Evolutionary conservation across 2,113 vertebrate species (phyloP).

Genomic region (Proterorhinus semilunaris): DNA sequence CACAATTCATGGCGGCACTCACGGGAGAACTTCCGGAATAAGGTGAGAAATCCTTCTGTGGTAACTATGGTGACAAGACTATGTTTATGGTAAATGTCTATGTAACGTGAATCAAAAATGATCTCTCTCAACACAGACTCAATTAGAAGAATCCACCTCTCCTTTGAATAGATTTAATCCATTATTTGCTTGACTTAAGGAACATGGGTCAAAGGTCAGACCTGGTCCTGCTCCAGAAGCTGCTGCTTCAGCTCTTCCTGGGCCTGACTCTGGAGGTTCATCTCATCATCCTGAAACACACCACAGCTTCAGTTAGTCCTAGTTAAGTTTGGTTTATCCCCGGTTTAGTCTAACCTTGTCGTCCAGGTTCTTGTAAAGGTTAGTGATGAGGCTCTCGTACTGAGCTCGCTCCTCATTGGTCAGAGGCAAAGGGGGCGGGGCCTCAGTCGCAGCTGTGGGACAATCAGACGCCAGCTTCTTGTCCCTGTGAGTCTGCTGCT

Average conservation of each 20-base stretch:
- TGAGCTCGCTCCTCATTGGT: conserved; percentile 85
- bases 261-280: conserved; percentile 95
- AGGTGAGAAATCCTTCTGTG: no score
- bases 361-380: conserved; percentile 93
- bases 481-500: conserved; percentile 88
- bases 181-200: no score
- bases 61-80: no score
- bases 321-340: not conserved
- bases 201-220: conserved; percentile 43
- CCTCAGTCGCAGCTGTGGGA: conserved; percentile 79
- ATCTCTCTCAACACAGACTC: no score
- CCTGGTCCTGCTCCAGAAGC: conserved; percentile 96
- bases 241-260: conserved; percentile 90
- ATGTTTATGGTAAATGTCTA: no score
- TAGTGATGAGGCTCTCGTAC: conserved; percentile 87
- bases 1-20: no score
- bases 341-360: conserved; percentile 82
- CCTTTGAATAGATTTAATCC: no score
- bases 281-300: conserved; percentile 89
- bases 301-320: not conserved
- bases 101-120: no score
- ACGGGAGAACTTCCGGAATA: no score
- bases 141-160: no score
- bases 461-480: conserved; percentile 80
- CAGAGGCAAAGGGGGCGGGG: conserved; percentile 74